Base-by-base conservation (phyloP, 2,888 invertebrate genomes). In the Pandemis cinnamomeana region DNA sequence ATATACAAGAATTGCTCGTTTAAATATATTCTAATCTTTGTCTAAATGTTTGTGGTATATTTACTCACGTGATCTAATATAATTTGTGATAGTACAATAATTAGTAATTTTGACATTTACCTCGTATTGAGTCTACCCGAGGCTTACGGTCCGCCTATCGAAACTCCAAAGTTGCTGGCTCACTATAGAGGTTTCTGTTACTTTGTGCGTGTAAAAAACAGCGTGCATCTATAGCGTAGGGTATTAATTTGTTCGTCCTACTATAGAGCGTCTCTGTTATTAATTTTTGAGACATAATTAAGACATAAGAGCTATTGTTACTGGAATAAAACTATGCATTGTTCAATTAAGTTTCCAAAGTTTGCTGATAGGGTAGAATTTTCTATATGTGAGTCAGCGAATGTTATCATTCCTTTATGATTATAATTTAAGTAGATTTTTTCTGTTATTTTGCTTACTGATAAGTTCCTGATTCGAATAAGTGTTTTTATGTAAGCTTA, bases 51-150 rank as follows among this genome's bases (percentile, higher is more conserved):
- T 48, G 46, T 11, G 46, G 10, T 10, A 48, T 48, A 48, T 11
- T 48, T 48, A 48, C 46, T 48, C 46, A 13, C 46, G 46, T 11
- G 63, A 11, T 27, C 46, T 66, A 70, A 67, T 66, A 72, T 71
- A 66, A 77, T 74, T 53, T 77, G 77, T 78, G 76, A 79, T 77
- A 77, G 78, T 78, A 79, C 79, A 79, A 78, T 78, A 76, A 74
- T 63, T 71, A 71, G 27, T 48, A 13, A 27, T 71, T 71, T 36
- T 74, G 55, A n/a, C 13, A 7, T 4, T 67, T 42, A 67, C n/a
- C 67, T 42, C 42, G 42, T 67, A 7, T 53, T 5, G 15, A 15
- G 8, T 41, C 13, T 41, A 53, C 66, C 13, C n/a, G 66, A 66
- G 36, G 48, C 36, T 3, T 36, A 36, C 4, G 27, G 4, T 67